Conservation (phyloP, 2,888 invertebrate genomes). For the Apocheima hispidaria region DNA sequence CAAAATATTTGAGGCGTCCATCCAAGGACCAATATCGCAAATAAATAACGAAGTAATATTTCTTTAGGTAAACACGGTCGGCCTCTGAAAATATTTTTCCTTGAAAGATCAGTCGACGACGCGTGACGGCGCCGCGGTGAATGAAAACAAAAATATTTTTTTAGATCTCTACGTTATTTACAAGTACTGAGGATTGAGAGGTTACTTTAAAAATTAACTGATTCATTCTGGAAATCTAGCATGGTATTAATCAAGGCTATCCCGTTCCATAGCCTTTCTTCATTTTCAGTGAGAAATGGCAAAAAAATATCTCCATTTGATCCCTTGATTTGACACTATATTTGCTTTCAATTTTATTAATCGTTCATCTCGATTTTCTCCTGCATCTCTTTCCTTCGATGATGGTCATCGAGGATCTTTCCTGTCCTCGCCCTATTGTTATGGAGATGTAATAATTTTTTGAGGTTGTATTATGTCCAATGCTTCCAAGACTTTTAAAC, state of each 20-base stretch:
- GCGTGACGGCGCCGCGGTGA: slow-evolving; percentile 46
- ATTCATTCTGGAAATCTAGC: slow-evolving; percentile 13
- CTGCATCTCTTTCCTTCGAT: no score
- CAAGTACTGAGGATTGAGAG: neutral
- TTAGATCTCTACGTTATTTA: slow-evolving; percentile 2
- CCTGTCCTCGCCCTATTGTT: no score
- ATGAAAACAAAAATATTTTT: slow-evolving; percentile 66
- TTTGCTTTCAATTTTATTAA: no score
- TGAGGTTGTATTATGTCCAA: no score
- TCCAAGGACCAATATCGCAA: slow-evolving; percentile 36
- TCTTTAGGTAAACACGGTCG: slow-evolving; percentile 39
- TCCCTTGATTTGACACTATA: no score
- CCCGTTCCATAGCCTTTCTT: no score
- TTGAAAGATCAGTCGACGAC: slow-evolving; percentile 53
- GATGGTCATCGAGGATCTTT: no score
- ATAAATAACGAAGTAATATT: slow-evolving; percentile 40
- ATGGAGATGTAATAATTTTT: no score
- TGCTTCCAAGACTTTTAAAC: no score
- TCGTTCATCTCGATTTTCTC: no score
- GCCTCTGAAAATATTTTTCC: slow-evolving; percentile 57
- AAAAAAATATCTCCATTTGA: no score
- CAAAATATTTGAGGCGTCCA: slow-evolving; percentile 19
- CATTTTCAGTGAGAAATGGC: no score
- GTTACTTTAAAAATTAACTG: slow-evolving; percentile 5
- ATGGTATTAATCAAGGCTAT: slow-evolving; percentile 2